Base-by-base conservation (phyloP, 2,113 vertebrate genomes). In the Nipponia nippon region DNA sequence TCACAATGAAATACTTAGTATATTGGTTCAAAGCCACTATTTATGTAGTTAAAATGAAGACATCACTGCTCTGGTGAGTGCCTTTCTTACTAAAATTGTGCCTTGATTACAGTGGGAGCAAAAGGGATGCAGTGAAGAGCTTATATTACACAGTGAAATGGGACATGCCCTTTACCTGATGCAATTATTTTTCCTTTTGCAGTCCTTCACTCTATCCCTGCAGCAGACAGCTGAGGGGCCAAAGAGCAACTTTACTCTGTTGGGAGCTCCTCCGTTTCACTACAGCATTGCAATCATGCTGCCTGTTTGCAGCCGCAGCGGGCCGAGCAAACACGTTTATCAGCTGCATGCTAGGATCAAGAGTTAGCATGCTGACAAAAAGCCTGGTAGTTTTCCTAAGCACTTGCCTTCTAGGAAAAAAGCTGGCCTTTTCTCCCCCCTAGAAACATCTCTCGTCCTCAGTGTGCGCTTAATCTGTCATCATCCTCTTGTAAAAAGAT, bases 201-300 rank as follows among this genome's bases (percentile, higher is more conserved):
- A 61, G 40, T n/a, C 26, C 44, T 81, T 79, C 34, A 20, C 46
- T 47, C 19, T 47, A 12, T 15, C 50, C 21, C 52, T 83, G 65
- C 47, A 83, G 65, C 27, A 61, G 61, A 18, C 25, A 72, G 27
- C 0, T 9, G 36, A 40, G 34, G 29, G 49, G 46, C 77, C 34
- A 52, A 52, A 63, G 49, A 87, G 44, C 58, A 49, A 2, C 3
- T 65, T 65, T 36, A 6, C 17, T 23, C 0, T 34, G 30, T 44
- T 56, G 89, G 47, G 44, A 76, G 34, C 61, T 62, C 40, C 69
- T 21, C n/a, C 3, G 3, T 52, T 52, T 50, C 69, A 18, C 72
- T 12, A 10, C 91, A 67, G 78, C 4, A 0, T 27, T 3, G 9
- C 6, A 10, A 6, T 9, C 19, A 6, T 0, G 0, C 62, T 66